Base-by-base conservation (phyloP, 2,113 vertebrate species). In the Girardinichthys multiradiatus region DNA sequence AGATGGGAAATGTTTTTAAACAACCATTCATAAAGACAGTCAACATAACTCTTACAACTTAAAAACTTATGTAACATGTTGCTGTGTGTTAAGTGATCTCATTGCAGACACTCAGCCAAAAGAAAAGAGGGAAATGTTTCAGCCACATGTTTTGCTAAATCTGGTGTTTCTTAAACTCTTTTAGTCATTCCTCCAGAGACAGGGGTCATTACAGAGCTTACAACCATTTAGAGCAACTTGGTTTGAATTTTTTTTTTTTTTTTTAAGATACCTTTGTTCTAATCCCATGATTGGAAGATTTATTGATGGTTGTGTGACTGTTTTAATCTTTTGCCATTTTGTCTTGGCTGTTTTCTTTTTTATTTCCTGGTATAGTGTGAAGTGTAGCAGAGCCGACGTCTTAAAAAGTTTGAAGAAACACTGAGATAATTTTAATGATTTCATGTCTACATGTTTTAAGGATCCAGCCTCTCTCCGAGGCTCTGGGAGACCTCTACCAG, bases 401-500 rank as follows among this genome's bases (percentile, higher is more conserved):
- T 33, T n/a, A 17, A 8, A 10, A 24, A n/a, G 7, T 10, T n/a
- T 39, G 58, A 30, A 45, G 0, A 14, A 27, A 60, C 0, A 24
- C 42, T 74, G 31, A 62, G 61, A 74, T 4, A 3, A 54, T 72
- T 71, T 57, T n/a, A n/a, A 70, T 1, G 14, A 31, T 72, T 64
- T 24, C 15, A 5, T 80, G 68, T 70, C 26, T 19, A 64, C 35
- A 13, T 39, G 71, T 2, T 72, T 24, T 70, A 87, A 97, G 96
- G 91, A 96, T 96, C 64, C 93, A 89, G 30, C 84, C 95, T 7
- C 93, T 96, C 17, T 96, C 95, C 2, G 91, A 94, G 0, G 96
- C 95, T 0, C 88, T 95, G 59, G 92, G 93, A 12, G 95, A 94
- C n/a, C 94, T 96, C 27, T 95, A 96, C 81, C 90, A 66, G 71